Percentiles rank a stretch among this genome's conserved stretches.
These are phyloP conservation scores for Macrostomum lignano DNA, from an alignment of 1,140 invertebrate species.

Conservation along the genomic window DNA sequence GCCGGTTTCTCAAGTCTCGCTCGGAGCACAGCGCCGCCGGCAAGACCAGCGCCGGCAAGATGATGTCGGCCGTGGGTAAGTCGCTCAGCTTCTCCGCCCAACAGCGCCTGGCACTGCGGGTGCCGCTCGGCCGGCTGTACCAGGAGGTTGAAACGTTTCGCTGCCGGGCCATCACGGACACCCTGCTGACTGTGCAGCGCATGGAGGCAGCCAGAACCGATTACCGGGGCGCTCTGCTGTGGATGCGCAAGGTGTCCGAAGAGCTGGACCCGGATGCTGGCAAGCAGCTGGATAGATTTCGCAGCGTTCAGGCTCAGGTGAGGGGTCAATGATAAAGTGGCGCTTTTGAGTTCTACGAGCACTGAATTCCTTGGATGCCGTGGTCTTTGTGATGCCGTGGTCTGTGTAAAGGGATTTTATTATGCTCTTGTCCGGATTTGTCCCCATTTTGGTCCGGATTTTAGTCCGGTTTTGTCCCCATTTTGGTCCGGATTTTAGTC, in stretches of 20 bases:
- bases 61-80: constrained; percentile 73
- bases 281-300: constrained; percentile 71
- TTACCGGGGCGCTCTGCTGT: constrained; percentile 65
- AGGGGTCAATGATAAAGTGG: too few relatives aligned
- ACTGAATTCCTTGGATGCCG: too few relatives aligned
- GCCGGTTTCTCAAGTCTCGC: constrained; percentile 70
- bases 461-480: too few relatives aligned
- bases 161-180: constrained; percentile 68
- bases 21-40: constrained; percentile 67
- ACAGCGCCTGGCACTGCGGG: constrained; percentile 50
- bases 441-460: too few relatives aligned
- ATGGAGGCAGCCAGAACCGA: constrained; percentile 88
- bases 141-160: constrained; percentile 87
- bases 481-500: too few relatives aligned
- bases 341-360: too few relatives aligned
- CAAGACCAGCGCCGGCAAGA: constrained; percentile 54
- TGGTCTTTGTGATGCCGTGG: too few relatives aligned
- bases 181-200: constrained; percentile 50
- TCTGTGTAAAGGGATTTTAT: too few relatives aligned
- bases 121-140: constrained; percentile 57
- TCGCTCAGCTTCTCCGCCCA: constrained; percentile 74
- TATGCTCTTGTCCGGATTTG: too few relatives aligned
- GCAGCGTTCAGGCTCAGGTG: constrained; percentile 39
- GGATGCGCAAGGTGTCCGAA: constrained; percentile 93
- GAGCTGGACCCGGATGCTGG: constrained; percentile 84